Conservation (phyloP, 2,888 invertebrate species). For the Notocelia uddmanniana region DNA sequence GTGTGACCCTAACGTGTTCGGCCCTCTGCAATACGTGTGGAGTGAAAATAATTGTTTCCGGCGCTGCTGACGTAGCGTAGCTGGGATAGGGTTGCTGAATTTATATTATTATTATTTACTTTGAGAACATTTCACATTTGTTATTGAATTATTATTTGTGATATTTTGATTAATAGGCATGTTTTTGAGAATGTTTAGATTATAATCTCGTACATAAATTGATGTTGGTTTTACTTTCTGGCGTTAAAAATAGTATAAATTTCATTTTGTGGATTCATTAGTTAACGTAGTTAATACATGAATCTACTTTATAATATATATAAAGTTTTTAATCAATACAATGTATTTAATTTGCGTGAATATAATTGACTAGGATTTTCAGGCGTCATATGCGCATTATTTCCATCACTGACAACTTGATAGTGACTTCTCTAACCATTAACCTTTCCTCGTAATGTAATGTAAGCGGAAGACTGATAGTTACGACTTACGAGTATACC, state of each 20-base stretch:
- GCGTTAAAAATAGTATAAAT: too few relatives aligned
- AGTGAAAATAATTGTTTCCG: conserved; percentile 72
- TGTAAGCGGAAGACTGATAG: not conserved
- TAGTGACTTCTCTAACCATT: not conserved
- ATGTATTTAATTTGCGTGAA: too few relatives aligned
- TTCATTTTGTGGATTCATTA: too few relatives aligned
- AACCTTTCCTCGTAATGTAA: not conserved
- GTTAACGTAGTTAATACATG: too few relatives aligned
- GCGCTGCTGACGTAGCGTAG: conserved; percentile 56
- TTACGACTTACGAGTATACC: too few relatives aligned
- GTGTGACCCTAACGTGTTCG: conserved; percentile 47
- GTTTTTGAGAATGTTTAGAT: not conserved
- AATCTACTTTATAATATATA: too few relatives aligned
- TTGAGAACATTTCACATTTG: not conserved
- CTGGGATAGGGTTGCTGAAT: conserved; percentile 46
- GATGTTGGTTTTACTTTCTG: too few relatives aligned
- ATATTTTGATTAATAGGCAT: not conserved
- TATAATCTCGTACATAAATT: too few relatives aligned
- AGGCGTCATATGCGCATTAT: not conserved
- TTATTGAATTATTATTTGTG: not conserved
- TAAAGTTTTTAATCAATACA: too few relatives aligned
- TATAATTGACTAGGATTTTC: not conserved
- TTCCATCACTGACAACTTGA: not conserved
- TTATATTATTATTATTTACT: conserved; percentile 31
- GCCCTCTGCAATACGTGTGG: conserved; percentile 55